Evolutionary conservation across 2,888 invertebrate genomes (phyloP), one percentile per base, ranked within the genome.

Genomic region (Apodemia mormo): DNA sequence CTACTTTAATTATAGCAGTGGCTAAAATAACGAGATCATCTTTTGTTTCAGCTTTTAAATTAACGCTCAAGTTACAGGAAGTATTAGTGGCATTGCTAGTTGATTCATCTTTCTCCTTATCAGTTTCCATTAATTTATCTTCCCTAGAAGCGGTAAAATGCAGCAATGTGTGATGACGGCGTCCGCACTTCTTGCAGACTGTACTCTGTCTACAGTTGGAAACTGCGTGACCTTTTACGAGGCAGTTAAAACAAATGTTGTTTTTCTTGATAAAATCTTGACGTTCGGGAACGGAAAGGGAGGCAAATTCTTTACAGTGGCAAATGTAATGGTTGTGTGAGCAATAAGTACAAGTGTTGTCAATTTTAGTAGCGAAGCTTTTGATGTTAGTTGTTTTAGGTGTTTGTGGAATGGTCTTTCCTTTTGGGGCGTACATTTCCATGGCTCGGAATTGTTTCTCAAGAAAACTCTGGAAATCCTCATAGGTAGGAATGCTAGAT

Each of bases 221-320:
- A 14, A 66, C 66, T 10, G 66, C 30, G 30, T 74, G 74, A 66
- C 72, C 73, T 37, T 71, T 71, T 3, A 71, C 70, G 3, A 75
- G 71, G 43, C 76, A 77, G 56, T 76, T 77, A 49, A 72, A 77
- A 68, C 73, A 76, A 14, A 77, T 65, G 29, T 71, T 72, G 33
- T 75, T 75, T 22, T 68, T 70, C 52, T 72, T 71, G 0, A 75
- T 64, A 64, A 75, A 76, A 5, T 75, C 71, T 58, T 72, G 69
- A 33, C 74, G 69, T 52, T 75, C 69, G 56, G 67, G 9, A 56
- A 74, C 33, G 9, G 40, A n/a, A 2, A 61, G 58, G 12, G 61
- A 58, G 29, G 74, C 66, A 72, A 74, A 74, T 9, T 74, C 70
- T 66, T 75, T 76, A 69, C 73, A 76, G 68, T 74, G 72, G 67